A percentile compares a stretch with the other conserved stretches of the same genome.
These are phyloP conservation scores for Eupithecia tripunctaria DNA, from an alignment of 2,888 invertebrate species.

Conservation along the genomic window DNA sequence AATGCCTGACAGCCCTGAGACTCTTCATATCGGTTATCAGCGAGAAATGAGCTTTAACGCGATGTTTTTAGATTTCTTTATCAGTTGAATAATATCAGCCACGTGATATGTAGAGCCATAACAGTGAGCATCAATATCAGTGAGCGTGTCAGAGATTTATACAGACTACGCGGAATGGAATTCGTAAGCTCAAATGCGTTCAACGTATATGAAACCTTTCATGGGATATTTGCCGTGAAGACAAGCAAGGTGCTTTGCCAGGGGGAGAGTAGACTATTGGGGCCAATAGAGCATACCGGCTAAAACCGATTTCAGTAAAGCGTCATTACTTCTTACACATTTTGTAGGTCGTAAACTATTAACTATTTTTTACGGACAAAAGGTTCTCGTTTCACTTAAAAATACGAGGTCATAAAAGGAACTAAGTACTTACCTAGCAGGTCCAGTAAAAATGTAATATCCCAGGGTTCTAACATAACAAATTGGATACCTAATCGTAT, in stretches of 20 bases:
- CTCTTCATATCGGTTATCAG: constrained; percentile 8
- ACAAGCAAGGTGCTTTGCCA: constrained; percentile 1
- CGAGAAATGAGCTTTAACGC: constrained; percentile 24
- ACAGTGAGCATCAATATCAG: constrained; percentile 8
- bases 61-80: constrained; percentile 14
- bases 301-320: neutral
- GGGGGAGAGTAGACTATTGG: neutral
- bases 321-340: neutral
- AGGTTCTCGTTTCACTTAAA: constrained; percentile 16
- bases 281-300: neutral
- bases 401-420: constrained; percentile 39
- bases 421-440: constrained; percentile 34
- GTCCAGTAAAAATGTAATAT: constrained; percentile 46
- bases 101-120: constrained; percentile 7
- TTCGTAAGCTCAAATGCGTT: neutral
- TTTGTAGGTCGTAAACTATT: constrained; percentile 4
- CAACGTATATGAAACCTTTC: neutral
- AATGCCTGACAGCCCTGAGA: constrained; percentile 39
- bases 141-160: constrained; percentile 4
- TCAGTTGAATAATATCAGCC: constrained; percentile 4
- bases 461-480: constrained; percentile 37
- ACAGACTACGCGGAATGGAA: neutral
- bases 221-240: neutral
- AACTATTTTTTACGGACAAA: neutral
- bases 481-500: constrained; percentile 43